Evolutionary conservation across 2,888 invertebrate species (phyloP).

Genomic region (Drosophila kambysellisi): DNA sequence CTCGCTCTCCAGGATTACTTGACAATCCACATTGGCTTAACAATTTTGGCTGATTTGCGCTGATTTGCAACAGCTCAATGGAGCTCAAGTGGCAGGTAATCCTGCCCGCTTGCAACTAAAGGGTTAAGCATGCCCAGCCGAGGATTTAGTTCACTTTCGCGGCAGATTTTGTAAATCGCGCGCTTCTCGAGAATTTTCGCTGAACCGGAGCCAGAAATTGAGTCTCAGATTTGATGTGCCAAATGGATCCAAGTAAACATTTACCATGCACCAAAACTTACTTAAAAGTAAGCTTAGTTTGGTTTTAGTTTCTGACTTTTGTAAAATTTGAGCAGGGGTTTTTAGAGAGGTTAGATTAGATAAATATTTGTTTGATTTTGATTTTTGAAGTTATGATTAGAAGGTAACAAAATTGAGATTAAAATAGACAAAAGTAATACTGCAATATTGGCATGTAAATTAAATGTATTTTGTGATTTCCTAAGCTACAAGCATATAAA

Average conservation of each 20-base stretch:
- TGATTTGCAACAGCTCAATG: slow-evolving; percentile 75
- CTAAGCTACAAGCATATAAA: too few species aligned
- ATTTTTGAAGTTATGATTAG: neutral
- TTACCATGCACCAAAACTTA: neutral
- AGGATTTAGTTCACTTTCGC: slow-evolving; percentile 69
- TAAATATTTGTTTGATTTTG: slow-evolving; percentile 8
- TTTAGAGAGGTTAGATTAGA: neutral
- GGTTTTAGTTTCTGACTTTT: slow-evolving; percentile 36
- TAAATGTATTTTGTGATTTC: too few species aligned
- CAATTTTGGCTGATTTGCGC: slow-evolving; percentile 47
- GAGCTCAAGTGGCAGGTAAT: slow-evolving; percentile 74
- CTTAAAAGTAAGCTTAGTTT: neutral
- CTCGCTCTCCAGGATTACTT: slow-evolving; percentile 52
- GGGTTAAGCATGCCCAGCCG: slow-evolving; percentile 61
- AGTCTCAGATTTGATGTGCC: slow-evolving; percentile 20
- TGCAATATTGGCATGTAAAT: neutral
- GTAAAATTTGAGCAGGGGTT: slow-evolving; percentile 15
- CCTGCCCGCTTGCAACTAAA: slow-evolving; percentile 47
- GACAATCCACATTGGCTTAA: slow-evolving; percentile 58
- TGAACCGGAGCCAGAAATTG: slow-evolving; percentile 7
- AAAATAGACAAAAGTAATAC: neutral
- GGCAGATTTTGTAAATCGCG: slow-evolving; percentile 61
- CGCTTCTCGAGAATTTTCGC: slow-evolving; percentile 45
- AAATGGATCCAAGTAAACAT: slow-evolving; percentile 50
- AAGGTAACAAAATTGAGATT: neutral